Evolutionary conservation across 2,113 vertebrate genomes (phyloP).

Genomic region (Mesembrinibis cayennensis): DNA sequence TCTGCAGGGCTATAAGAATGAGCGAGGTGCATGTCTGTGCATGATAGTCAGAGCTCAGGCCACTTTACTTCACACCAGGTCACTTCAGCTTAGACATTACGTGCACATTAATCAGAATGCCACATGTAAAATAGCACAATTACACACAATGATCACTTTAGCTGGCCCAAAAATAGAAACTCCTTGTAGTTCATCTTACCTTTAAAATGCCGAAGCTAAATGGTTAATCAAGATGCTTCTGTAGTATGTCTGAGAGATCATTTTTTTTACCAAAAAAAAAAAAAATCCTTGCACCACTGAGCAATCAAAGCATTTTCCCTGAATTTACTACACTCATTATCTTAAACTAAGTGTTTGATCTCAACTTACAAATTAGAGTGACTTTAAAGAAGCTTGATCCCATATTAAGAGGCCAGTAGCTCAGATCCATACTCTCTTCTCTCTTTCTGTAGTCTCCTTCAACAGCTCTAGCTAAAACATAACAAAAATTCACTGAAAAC

Average conservation of each 20-base stretch:
- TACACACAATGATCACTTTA: not conserved
- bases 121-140: not conserved
- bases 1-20: not conserved
- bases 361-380: not conserved
- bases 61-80: not conserved
- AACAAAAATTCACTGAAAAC: not conserved
- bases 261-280: not conserved
- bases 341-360: not conserved
- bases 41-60: not conserved
- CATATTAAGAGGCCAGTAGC: not conserved
- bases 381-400: not conserved
- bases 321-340: not conserved
- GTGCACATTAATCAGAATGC: not conserved
- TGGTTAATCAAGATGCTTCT: not conserved
- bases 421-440: not conserved
- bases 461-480: not conserved
- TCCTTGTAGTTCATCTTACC: not conserved
- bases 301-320: not conserved
- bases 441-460: not conserved
- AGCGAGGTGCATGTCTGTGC: not conserved
- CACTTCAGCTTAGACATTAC: not conserved
- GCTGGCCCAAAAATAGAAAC: not conserved
- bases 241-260: not conserved
- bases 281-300: not conserved
- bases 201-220: not conserved